These are phyloP conservation scores for Mesodorylaimus sp. DNA, from an alignment of 2,888 invertebrate genomes.

Conservation along the genomic window DNA sequence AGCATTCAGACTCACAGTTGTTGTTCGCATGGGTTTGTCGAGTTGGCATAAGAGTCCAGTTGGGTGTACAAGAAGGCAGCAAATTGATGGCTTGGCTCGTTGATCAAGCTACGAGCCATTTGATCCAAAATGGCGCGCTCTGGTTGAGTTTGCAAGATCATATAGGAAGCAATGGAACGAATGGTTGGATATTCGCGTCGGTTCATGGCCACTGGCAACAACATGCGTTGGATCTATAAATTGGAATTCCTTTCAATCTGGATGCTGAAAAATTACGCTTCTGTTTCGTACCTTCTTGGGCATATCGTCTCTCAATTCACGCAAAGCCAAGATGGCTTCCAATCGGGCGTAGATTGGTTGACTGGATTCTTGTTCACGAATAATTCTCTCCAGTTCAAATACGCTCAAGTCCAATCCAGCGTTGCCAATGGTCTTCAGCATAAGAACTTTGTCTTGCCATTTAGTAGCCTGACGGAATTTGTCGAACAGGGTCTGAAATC, in stretches of 20 bases:
- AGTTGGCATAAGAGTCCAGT: conserved; percentile 16
- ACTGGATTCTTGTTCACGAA: conserved; percentile 14
- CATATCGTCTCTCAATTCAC: conserved; percentile 15
- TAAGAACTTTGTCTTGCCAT: conserved; percentile 18
- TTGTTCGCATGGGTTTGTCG: conserved; percentile 17
- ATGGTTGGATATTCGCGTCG: conserved; percentile 18
- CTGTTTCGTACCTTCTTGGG: conserved; percentile 15
- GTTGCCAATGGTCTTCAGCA: conserved; percentile 24
- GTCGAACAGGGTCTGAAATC: conserved; percentile 7
- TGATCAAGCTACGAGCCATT: conserved; percentile 16
- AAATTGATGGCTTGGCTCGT: conserved; percentile 20
- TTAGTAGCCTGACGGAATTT: conserved; percentile 1
- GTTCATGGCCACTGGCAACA: conserved; percentile 23
- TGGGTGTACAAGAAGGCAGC: conserved; percentile 18
- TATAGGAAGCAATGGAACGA: conserved; percentile 19
- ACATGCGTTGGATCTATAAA: conserved; percentile 17
- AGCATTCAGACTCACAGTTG: conserved; percentile 11
- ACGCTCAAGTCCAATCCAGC: conserved; percentile 21
- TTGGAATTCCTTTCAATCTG: background rate
- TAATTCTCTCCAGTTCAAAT: conserved; percentile 22
- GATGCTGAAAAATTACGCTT: background rate
- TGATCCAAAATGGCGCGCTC: conserved; percentile 18
- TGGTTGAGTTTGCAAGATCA: conserved; percentile 19
- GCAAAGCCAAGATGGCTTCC: conserved; percentile 23
- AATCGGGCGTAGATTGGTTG: conserved; percentile 12